Base-by-base conservation (phyloP, 2,797 vertebrate genomes). In the Chiloscyllium punctatum region DNA sequence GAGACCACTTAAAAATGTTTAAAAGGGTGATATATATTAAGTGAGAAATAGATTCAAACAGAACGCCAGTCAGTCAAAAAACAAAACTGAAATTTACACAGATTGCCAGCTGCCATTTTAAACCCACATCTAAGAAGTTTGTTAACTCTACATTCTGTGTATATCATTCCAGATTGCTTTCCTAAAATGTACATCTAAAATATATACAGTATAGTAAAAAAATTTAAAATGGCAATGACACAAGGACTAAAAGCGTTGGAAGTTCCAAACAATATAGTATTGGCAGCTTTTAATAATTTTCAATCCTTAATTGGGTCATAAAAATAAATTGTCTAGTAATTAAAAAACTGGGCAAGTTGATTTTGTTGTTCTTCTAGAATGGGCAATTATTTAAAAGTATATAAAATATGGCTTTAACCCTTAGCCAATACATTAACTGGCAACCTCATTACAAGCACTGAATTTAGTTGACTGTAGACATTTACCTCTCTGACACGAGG, bases 271-370 rank as follows among this genome's bases (percentile, higher is more conserved):
- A 66, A 57, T 57, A 30, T 27, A 95, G 77, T 23, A 74, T 48
- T 94, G 69, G 42, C 69, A 77, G 94, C 48, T 95, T 95, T 53
- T 30, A 94, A 30, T 88, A 30, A 21, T n/a, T 77, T 95, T 95
- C 42, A 95, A 42, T 74, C 37, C 48, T 74, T 30, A 95, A 74
- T 21, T 27, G 4, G 27, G 37, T 84, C 82, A 84, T 74, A 42
- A 95, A 95, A 95, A 95, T 94, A 94, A 94, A 94, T 72, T 62
- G 21, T 71, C 91, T 51, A 30, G 69, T 53, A 74, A 90, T 53
- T 90, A 42, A 94, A 74, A 74, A 48, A 72, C 42, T 74, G 94
- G 11, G 1, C 3, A 13, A 21, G 33, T 51, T 51, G 48, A 72
- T 95, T 95, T 53, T 95, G 42, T 42, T 53, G 53, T 72, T 74